These are phyloP conservation scores for Nephrotoma guestfalica DNA, from an alignment of 2,888 invertebrate species.

Conservation along the genomic window DNA sequence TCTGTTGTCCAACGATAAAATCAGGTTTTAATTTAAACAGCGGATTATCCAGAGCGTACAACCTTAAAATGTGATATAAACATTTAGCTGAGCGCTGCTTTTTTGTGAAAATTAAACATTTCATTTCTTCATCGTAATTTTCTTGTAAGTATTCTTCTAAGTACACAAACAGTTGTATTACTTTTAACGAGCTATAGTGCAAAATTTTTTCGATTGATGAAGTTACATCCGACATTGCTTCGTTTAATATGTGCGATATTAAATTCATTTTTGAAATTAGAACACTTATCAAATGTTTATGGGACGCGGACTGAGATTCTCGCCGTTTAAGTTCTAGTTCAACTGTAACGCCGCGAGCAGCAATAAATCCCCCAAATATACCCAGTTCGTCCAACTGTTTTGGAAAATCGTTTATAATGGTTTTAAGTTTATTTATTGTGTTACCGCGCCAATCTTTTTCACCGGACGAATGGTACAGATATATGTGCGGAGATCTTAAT, in stretches of 20 bases:
- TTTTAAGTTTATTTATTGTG: constrained; percentile 34
- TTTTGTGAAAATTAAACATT: constrained; percentile 26
- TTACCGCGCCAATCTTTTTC: constrained; percentile 22
- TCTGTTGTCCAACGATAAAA: constrained; percentile 49
- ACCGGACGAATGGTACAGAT: constrained; percentile 10
- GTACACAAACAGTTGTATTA: constrained; percentile 43
- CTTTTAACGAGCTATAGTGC: constrained; percentile 37
- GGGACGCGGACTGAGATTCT: constrained; percentile 32
- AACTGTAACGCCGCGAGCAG: constrained; percentile 42
- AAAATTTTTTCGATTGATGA: constrained; percentile 21
- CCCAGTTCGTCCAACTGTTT: constrained; percentile 38
- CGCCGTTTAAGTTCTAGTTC: constrained; percentile 47
- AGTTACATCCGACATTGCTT: constrained; percentile 32
- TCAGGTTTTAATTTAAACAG: constrained; percentile 46
- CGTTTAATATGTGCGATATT: constrained; percentile 37
- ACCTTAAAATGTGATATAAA: constrained; percentile 49
- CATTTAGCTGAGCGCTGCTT: constrained; percentile 58
- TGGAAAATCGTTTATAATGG: constrained; percentile 35
- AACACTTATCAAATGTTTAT: constrained; percentile 20
- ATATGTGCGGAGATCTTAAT: background rate
- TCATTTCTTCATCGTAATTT: constrained; percentile 15
- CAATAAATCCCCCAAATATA: constrained; percentile 43
- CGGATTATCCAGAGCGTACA: constrained; percentile 32
- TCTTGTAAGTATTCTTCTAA: constrained; percentile 34
- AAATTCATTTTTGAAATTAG: constrained; percentile 25